Base-by-base conservation (phyloP, 2,797 vertebrate species). In the Sebastes kiyomatsui region DNA sequence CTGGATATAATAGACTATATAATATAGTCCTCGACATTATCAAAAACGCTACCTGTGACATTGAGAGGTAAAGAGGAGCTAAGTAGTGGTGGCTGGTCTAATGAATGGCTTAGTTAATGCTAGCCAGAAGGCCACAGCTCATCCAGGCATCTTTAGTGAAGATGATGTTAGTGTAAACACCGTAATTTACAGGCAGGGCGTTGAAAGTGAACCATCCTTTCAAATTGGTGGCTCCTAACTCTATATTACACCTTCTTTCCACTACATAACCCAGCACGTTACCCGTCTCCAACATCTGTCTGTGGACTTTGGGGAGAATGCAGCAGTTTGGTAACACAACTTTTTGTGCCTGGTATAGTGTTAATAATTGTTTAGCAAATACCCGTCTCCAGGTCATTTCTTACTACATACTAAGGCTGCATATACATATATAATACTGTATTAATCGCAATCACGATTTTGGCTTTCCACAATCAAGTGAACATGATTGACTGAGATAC, bases 101-200 rank as follows among this genome's bases (percentile, higher is more conserved):
- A 92, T 82, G 76, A 87, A 70, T 60, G 52, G 86, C 22, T 76
- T 76, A 23, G 28, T 28, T 42, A 42, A 72, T 69, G 42, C 22
- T 30, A 64, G 52, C 49, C 69, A 33, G 58, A 77, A 61, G 38
- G 55, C 56, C 56, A 52, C 55, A 52, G 52, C 12, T 87, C 79
- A 70, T 77, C 12, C 58, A 58, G 70, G 55, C 49, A 30, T 75
- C 59, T 88, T 79, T 46, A 87, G 52, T 64, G 64, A 68, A 58
- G 62, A n/a, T 72, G 66, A 14, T 72, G 65, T 75, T 27, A 38
- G 25, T n/a, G 66, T 67, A 23, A 80, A 55, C 46, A 35, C 20
- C 27, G 77, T 90, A 73, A 87, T 91, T 90, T 81, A 85, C 67
- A 79, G 72, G 49, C 71, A 69, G 77, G 61, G 75, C 22, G 9